Evolutionary conservation across 2,888 invertebrate species (phyloP).

Genomic region (Matsumyia berberina): DNA sequence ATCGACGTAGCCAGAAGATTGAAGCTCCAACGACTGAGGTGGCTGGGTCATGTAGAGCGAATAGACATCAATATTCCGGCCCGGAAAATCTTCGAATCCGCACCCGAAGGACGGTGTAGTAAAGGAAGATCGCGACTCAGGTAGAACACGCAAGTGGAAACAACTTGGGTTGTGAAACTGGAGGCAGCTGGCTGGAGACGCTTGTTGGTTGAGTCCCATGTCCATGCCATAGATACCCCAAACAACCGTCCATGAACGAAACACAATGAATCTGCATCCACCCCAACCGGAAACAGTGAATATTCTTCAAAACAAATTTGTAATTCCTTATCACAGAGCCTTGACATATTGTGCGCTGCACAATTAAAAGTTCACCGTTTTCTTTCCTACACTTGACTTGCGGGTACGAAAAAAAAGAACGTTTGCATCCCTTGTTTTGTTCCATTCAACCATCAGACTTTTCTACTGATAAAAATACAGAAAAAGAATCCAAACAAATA

Average conservation of each 20-base stretch:
- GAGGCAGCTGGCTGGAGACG: no score
- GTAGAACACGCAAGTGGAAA: no score
- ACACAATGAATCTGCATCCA: background rate
- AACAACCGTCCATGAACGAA: background rate
- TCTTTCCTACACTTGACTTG: constrained; percentile 27
- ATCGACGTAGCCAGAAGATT: no score
- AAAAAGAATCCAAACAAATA: background rate
- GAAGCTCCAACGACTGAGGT: no score
- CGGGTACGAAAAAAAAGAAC: constrained; percentile 21
- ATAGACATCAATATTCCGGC: no score
- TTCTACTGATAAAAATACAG: constrained; percentile 11
- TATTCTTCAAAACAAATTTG: constrained; percentile 54
- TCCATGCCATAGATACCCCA: no score
- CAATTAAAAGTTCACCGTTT: constrained; percentile 45
- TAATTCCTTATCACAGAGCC: constrained; percentile 68
- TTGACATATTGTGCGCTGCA: constrained; percentile 63
- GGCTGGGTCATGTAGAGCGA: no score
- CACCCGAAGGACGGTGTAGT: no score
- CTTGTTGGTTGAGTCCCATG: no score
- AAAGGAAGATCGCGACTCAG: no score
- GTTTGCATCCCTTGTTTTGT: background rate
- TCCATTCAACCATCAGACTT: constrained; percentile 1
- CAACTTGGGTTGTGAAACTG: no score
- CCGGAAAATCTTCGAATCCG: no score
- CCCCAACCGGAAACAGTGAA: constrained; percentile 46